These are phyloP conservation scores for Pseudococcus jackbeardsleyi DNA, from an alignment of 2,888 invertebrate genomes.

Conservation along the genomic window DNA sequence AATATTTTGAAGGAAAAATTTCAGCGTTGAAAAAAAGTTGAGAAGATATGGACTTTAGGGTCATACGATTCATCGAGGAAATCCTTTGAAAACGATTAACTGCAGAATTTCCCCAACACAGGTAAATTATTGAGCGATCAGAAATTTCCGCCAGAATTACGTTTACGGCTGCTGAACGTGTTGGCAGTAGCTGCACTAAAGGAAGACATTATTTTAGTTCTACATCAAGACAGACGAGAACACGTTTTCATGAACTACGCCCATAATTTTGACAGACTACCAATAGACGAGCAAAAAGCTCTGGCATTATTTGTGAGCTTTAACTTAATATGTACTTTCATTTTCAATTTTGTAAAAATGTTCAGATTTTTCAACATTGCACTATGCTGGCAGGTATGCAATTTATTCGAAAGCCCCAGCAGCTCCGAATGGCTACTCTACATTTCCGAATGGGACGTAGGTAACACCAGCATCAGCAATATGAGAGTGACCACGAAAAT, in stretches of 20 bases:
- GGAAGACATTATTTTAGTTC: constrained; percentile 88
- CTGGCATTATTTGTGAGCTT: constrained; percentile 83
- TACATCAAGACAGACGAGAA: constrained; percentile 91
- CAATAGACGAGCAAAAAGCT: constrained; percentile 82
- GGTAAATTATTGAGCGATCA: constrained; percentile 77
- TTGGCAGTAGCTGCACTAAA: constrained; percentile 84
- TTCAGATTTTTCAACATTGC: no score
- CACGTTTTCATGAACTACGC: constrained; percentile 92
- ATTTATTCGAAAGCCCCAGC: constrained; percentile 89
- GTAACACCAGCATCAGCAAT: constrained; percentile 84
- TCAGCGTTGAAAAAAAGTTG: no score
- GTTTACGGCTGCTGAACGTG: constrained; percentile 79
- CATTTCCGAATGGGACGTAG: constrained; percentile 89
- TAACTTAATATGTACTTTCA: no score
- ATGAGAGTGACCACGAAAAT: constrained; percentile 92
- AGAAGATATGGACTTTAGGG: no score
- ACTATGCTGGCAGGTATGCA: constrained; percentile 78
- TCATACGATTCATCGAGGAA: no score
- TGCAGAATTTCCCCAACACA: constrained; percentile 67
- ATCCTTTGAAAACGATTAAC: background rate
- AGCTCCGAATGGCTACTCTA: constrained; percentile 94
- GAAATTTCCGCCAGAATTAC: constrained; percentile 74
- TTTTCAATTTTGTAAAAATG: no score
- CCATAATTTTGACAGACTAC: constrained; percentile 81
- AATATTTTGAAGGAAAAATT: no score